These are phyloP conservation scores for Chionoecetes opilio DNA, from an alignment of 1,140 invertebrate genomes.

Conservation along the genomic window DNA sequence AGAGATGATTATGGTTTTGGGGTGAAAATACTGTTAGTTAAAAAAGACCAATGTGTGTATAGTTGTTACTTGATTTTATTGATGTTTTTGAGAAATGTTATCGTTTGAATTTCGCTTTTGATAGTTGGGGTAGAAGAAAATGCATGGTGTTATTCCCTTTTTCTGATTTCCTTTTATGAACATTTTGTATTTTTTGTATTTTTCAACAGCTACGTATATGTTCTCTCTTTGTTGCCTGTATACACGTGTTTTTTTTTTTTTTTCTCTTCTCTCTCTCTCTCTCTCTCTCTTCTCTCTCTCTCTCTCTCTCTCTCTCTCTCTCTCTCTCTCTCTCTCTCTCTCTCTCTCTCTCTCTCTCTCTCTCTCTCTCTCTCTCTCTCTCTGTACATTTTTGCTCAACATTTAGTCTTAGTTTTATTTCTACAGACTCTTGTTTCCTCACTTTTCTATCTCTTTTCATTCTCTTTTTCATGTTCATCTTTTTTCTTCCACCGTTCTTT, in stretches of 20 bases:
- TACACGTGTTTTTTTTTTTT: too few relatives aligned
- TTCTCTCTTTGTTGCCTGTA: not conserved
- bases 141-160: not conserved
- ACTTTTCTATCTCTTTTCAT: not conserved
- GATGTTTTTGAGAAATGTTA: too few relatives aligned
- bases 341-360: conserved; percentile 27
- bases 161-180: not conserved
- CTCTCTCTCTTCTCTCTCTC: not conserved
- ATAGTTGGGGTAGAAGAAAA: too few relatives aligned
- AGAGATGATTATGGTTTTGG: too few relatives aligned
- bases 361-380: conserved; percentile 27
- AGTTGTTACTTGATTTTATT: too few relatives aligned
- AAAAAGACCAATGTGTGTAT: too few relatives aligned
- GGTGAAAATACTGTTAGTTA: too few relatives aligned
- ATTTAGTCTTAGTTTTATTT: not conserved
- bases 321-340: conserved; percentile 27
- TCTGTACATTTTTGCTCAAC: not conserved
- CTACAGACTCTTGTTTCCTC: not conserved
- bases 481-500: not conserved
- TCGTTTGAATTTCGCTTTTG: too few relatives aligned
- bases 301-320: conserved; percentile 22
- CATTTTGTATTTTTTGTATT: not conserved
- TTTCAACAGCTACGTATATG: not conserved
- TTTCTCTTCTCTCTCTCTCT: too few relatives aligned
- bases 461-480: not conserved